Evolutionary conservation across 2,888 invertebrate genomes (phyloP).

Genomic region (Orgyia antiqua): DNA sequence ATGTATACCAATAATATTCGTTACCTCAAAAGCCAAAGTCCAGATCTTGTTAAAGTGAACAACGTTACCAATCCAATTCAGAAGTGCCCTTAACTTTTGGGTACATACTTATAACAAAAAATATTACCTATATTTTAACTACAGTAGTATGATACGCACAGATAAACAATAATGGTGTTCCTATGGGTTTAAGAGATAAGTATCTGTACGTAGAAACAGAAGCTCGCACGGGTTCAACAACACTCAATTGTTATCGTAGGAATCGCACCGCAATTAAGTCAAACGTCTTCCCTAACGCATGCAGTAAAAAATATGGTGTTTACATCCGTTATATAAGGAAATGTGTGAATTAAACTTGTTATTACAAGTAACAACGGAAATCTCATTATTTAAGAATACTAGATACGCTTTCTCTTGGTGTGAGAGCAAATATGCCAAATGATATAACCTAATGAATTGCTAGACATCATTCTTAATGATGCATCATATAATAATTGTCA

Average conservation of each 20-base stretch:
- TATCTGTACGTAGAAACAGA: constrained; percentile 39
- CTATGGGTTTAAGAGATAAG: no score
- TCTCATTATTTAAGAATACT: constrained; percentile 6
- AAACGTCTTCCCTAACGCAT: constrained; percentile 45
- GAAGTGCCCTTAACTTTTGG: no score
- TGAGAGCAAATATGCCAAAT: constrained; percentile 11
- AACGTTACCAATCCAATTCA: no score
- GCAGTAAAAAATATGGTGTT: constrained; percentile 13
- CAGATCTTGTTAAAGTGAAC: no score
- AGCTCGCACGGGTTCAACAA: constrained; percentile 57
- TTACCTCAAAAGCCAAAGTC: no score
- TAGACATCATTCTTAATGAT: neutral
- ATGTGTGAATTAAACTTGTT: constrained; percentile 16
- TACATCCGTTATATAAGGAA: constrained; percentile 23
- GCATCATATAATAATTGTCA: neutral
- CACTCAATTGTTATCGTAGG: constrained; percentile 51
- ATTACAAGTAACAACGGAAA: constrained; percentile 14
- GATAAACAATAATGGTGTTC: no score
- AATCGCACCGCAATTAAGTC: constrained; percentile 55
- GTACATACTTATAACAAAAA: no score
- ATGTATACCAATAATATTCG: no score
- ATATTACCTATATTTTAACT: no score
- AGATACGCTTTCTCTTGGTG: constrained; percentile 19
- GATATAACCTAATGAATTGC: constrained; percentile 1
- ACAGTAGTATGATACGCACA: no score